phyloP scores from a whole-genome alignment of 1,140 invertebrate genomes.

The Daktulosphaira vitifoliae region DNA sequence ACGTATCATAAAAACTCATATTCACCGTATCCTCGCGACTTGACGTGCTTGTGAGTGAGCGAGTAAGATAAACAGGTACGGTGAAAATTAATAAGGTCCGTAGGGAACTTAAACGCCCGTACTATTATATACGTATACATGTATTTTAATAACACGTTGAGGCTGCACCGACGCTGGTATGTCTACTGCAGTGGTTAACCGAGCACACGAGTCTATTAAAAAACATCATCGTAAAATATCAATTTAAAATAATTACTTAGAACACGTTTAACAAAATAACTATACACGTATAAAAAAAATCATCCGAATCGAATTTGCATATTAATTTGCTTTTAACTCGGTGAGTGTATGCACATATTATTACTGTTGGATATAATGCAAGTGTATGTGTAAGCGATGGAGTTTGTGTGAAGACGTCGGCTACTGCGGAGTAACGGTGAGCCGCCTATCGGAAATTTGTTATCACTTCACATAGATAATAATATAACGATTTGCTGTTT shows the following conservation, averaged over 20 bases:
- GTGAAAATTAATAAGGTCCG: constrained; percentile 28
- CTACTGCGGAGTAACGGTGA: too few relatives aligned
- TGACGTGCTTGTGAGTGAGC: too few relatives aligned
- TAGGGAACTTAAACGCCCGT: background rate
- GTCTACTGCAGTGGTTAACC: too few relatives aligned
- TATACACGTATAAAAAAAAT: background rate
- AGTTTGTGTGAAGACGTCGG: too few relatives aligned
- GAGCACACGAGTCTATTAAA: too few relatives aligned
- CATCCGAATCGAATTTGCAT: constrained; percentile 12
- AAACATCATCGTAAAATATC: constrained; percentile 21
- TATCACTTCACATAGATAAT: too few relatives aligned
- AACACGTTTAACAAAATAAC: constrained; percentile 25
- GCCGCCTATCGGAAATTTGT: too few relatives aligned
- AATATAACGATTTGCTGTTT: too few relatives aligned
- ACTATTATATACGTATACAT: background rate
- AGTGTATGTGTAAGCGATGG: too few relatives aligned
- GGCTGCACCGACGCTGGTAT: background rate
- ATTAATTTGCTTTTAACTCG: background rate
- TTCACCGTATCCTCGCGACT: too few relatives aligned
- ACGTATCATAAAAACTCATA: too few relatives aligned
- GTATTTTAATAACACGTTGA: constrained; percentile 28
- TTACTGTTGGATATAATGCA: too few relatives aligned
- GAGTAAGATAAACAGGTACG: background rate
- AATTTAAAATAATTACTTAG: constrained; percentile 31
- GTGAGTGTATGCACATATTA: background rate